These are phyloP conservation scores for Ormyrus thymus DNA, from an alignment of 2,888 invertebrate species.

Conservation along the genomic window DNA sequence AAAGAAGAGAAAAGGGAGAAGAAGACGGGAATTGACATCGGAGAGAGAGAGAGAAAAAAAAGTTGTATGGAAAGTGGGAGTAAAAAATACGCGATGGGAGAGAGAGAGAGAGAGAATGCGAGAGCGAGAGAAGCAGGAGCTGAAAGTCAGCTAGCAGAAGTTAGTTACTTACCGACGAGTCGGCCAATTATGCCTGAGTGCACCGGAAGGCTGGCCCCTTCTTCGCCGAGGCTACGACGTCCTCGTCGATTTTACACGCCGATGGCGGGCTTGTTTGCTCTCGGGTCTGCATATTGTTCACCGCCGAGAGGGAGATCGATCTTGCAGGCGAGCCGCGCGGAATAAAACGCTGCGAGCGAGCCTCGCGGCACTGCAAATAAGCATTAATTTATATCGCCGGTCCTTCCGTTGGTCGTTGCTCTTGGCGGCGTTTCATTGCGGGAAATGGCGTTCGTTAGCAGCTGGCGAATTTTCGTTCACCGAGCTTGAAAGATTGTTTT, in stretches of 20 bases:
- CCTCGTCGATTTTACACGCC: conserved; percentile 35
- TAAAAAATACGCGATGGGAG: background rate
- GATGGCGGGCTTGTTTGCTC: conserved; percentile 36
- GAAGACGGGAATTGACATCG: background rate
- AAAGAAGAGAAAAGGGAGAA: background rate
- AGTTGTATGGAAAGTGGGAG: background rate
- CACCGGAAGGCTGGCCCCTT: conserved; percentile 15
- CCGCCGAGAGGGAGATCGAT: too few species aligned
- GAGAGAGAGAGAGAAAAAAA: background rate
- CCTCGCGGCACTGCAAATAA: too few species aligned
- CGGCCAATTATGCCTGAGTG: conserved; percentile 48
- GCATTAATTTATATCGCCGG: too few species aligned
- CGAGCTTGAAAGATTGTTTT: too few species aligned
- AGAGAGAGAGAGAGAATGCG: conserved; percentile 8
- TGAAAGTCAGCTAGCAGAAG: conserved; percentile 8
- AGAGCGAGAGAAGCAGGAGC: conserved; percentile 7
- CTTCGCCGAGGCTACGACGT: background rate
- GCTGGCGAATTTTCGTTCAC: too few species aligned
- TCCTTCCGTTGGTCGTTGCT: too few species aligned
- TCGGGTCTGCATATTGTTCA: background rate
- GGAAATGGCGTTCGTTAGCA: too few species aligned
- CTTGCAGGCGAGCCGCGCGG: too few species aligned
- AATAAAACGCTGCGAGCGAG: too few species aligned
- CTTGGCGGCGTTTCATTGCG: too few species aligned
- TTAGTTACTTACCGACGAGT: conserved; percentile 37